These are phyloP conservation scores for Heliornis fulica DNA, from an alignment of 2,113 vertebrate species.

Conservation along the genomic window DNA sequence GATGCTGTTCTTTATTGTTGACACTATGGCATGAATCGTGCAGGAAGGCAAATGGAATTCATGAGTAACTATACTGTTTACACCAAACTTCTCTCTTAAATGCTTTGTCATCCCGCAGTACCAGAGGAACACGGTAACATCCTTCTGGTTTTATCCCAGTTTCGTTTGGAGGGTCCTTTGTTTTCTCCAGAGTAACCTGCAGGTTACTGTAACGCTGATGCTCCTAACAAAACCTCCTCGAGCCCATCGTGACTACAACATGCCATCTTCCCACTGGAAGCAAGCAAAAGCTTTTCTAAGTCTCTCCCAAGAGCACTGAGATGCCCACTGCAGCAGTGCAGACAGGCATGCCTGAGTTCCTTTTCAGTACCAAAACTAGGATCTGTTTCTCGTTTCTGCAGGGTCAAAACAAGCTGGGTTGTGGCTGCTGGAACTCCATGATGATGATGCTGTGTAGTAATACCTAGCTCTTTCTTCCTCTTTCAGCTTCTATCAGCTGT, in stretches of 20 bases:
- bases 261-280: not conserved
- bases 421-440: not conserved
- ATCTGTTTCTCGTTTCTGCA: not conserved
- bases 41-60: not conserved
- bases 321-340: not conserved
- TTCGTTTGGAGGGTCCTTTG: too few species aligned
- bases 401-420: not conserved
- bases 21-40: not conserved
- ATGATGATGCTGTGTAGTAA: not conserved
- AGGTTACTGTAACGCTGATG: not conserved
- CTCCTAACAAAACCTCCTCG: not conserved
- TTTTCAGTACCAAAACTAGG: not conserved
- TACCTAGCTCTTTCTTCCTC: not conserved
- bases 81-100: not conserved
- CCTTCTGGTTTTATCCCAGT: too few species aligned
- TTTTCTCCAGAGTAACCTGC: not conserved
- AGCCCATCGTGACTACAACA: not conserved
- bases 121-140: not conserved
- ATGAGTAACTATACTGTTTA: not conserved
- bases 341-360: not conserved
- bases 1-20: not conserved
- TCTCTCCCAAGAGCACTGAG: not conserved
- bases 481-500: constrained; percentile 88
- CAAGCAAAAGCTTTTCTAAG: not conserved
- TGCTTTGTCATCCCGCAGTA: constrained; percentile 32